phyloP scores from a whole-genome alignment of 1,140 invertebrate species.

The Coenobita brevimanus region DNA sequence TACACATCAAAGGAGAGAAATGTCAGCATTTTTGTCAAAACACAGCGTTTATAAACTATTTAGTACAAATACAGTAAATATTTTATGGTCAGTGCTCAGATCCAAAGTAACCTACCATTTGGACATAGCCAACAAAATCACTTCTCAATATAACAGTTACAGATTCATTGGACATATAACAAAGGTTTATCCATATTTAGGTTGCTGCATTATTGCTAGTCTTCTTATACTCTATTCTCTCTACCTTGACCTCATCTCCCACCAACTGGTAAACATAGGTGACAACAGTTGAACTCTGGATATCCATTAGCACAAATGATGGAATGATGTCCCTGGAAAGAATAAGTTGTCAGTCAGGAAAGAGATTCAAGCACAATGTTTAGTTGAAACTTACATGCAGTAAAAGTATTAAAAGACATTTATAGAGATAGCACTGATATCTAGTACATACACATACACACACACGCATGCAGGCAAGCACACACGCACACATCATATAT shows the following conservation, averaged over 20 bases:
- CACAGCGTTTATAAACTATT: no score
- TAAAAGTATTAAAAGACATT: conserved; percentile 1
- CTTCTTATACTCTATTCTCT: conserved; percentile 98
- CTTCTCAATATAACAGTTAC: no score
- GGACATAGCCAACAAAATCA: no score
- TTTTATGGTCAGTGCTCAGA: no score
- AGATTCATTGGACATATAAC: no score
- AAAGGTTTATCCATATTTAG: no score
- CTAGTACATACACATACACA: background rate
- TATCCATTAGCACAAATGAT: conserved; percentile 99
- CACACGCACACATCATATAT: conserved; percentile 22
- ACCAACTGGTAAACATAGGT: conserved; percentile 99
- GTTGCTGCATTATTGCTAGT: no score
- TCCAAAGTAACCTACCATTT: no score
- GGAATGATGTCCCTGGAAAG: conserved; percentile 86
- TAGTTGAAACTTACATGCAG: background rate
- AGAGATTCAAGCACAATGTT: background rate
- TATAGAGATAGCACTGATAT: conserved; percentile 5
- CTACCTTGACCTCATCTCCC: conserved; percentile 98
- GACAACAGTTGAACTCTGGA: conserved; percentile 97
- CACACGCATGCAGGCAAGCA: conserved; percentile 8
- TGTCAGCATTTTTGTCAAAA: no score
- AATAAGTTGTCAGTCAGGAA: background rate
- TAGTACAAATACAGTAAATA: no score
- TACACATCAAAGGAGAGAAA: no score